Evolutionary conservation across 2,113 vertebrate species (phyloP).

Genomic region (Collichthys lucidus): DNA sequence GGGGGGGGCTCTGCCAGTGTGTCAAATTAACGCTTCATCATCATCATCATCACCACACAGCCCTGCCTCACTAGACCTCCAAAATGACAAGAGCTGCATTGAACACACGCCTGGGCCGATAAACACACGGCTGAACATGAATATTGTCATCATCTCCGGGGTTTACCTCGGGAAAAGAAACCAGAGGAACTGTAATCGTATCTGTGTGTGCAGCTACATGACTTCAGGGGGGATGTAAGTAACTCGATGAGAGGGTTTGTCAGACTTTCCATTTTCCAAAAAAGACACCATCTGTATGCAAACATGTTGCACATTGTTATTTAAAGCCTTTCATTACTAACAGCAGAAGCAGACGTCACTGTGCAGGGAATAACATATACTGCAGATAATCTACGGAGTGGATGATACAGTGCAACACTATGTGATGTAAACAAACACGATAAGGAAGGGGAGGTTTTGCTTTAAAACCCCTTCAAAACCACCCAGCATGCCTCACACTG

Average conservation of each 20-base stretch:
- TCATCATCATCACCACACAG: conserved; percentile 62
- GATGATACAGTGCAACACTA: conserved; percentile 1
- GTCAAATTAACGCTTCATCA: conserved; percentile 66
- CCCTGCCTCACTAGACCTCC: conserved; percentile 33
- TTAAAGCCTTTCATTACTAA: conserved; percentile 54
- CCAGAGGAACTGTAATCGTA: conserved; percentile 50
- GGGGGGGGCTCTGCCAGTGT: conserved; percentile 44
- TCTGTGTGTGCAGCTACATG: conserved; percentile 42
- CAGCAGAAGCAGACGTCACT: conserved; percentile 18
- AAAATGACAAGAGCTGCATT: conserved; percentile 43
- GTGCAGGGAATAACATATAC: conserved; percentile 38
- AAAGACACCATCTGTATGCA: conserved; percentile 29
- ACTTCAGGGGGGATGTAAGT: conserved; percentile 50
- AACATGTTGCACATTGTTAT: conserved; percentile 45
- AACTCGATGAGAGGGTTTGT: conserved; percentile 59
- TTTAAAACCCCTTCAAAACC: conserved; percentile 4
- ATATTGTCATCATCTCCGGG: conserved; percentile 30
- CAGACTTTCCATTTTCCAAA: conserved; percentile 70
- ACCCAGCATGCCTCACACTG: background rate
- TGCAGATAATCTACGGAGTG: conserved; percentile 30
- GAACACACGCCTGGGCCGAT: conserved; percentile 24
- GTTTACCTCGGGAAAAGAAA: conserved; percentile 51
- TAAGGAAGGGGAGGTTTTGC: background rate
- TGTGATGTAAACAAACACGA: conserved; percentile 40
- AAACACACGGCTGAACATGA: conserved; percentile 12